Base-by-base conservation (phyloP, 2,888 invertebrate genomes). In the Chesias legatella region DNA sequence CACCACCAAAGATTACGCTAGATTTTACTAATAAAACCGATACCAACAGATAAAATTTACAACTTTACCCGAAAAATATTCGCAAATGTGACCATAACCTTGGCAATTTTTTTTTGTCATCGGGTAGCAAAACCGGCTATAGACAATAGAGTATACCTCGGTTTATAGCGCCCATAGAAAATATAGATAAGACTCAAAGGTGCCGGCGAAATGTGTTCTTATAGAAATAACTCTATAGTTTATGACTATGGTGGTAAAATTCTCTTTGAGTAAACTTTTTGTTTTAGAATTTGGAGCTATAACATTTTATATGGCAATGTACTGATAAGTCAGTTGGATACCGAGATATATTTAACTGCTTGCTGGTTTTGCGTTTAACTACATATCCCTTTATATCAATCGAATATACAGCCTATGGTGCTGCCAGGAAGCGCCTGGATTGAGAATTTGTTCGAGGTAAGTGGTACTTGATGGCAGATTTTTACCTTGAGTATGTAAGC, bases 131-230 rank as follows among this genome's bases (percentile, higher is more conserved):
- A 57, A 51, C 51, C 45, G 27, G 39, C 48, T 46, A 46, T 36
- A 55, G 41, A 68, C 61, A 64, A 66, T 51, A 42, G 47, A 3
- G 28, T 45, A 33, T 39, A 50, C 51, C 48, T 46, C 37, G 7
- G 26, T 37, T 49, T 53, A 58, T 43, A 47, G 45, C 34, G 27
- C 22, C 9, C 29, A 33, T 34, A 32, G 33, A 61, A 53, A 61
- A 60, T 56, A 52, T 32, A 58, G 60, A 57, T 58, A 55, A 48
- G 45, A 43, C 43, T 56, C 60, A 73, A 73, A 70, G 61, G 45
- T 30, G 54, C 72, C 72, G 73, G 49, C 63, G 40, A 50, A 51
- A 49, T 51, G 43, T 51, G 49, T 43, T 55, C 50, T 48, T 47
- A 51, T 23, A 26, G 24, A 37, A 41, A 33, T 33, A 25, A 29